Evolutionary conservation across 2,888 invertebrate species (phyloP), one percentile per base, ranked within the genome.

Genomic region (Ormyrus pomaceus): DNA sequence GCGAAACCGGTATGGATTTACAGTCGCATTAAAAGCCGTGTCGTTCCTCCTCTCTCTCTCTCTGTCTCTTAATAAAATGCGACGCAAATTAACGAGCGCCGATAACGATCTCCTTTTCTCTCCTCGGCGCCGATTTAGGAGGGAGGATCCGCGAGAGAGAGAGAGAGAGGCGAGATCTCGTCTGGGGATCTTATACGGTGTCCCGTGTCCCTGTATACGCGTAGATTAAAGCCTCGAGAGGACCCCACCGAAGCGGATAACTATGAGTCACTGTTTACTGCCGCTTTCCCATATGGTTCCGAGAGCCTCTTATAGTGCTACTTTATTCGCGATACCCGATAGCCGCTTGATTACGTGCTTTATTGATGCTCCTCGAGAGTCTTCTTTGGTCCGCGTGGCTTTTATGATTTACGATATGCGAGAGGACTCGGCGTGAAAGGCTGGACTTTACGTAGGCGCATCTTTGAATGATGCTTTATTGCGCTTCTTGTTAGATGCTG

Each of bases 1-100:
- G 34, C 10, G 34, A 64, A 79, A 81, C 80, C 80, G 80, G 80
- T 81, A 81, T 74, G 59, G 77, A 77, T 81, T 81, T 81, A 81
- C 77, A 81, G 48, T 77, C 80, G 65, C 66, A 66, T 66, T 72
- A 74, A 79, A 80, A 80, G 50, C 34, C 62, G n/a, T 46, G 53
- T 50, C 59, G 50, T 34, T 64, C 50, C 61, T 34, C 34, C 51
- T 59, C 79, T 69, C 71, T 71, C 65, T 58, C 58, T 51, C 71
- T 58, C 46, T 51, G 45, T 45, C 66, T 53, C 51, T 72, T 68
- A 80, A 77, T 80, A 80, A 80, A 80, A 80, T 51, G 71, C 59
- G 51, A 70, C 74, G 64, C 74, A 79, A 79, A 79, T 79, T 79
- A 79, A 79, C 79, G 70, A 79, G 65, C 69, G 13, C 6, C 53